A percentile compares a stretch with the other conserved stretches of the same genome.
Conservation (phyloP, 1,140 invertebrate genomes). For the Rhagoletis zephyria region DNA sequence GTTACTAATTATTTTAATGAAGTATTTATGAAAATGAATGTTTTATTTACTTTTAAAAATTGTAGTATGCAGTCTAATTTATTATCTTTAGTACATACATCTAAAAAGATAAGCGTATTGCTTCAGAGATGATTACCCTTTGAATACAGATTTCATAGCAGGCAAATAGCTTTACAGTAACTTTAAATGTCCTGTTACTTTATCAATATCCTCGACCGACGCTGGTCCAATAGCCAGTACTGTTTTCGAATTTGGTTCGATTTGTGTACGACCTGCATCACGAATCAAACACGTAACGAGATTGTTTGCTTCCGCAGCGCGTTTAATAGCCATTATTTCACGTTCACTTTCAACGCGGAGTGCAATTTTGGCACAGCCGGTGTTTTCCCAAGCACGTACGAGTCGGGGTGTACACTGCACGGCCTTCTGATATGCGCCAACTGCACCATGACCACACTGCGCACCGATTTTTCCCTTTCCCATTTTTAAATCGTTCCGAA, state of each 20-base stretch:
- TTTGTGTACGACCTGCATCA: slow-evolving; percentile 93
- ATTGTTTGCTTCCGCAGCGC: slow-evolving; percentile 80
- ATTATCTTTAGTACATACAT: neutral
- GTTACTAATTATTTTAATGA: slow-evolving; percentile 2
- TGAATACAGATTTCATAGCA: too few relatives aligned
- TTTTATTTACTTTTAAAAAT: neutral
- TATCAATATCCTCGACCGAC: slow-evolving; percentile 81
- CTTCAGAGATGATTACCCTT: neutral
- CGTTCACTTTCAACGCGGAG: slow-evolving; percentile 82
- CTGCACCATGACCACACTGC: slow-evolving; percentile 92
- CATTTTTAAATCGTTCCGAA: slow-evolving; percentile 93
- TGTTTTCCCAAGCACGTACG: slow-evolving; percentile 83
- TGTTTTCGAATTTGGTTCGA: slow-evolving; percentile 87
- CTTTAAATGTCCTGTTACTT: slow-evolving; percentile 90
- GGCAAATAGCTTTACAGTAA: slow-evolving; percentile 77
- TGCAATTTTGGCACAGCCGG: slow-evolving; percentile 88
- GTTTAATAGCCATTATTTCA: slow-evolving; percentile 79
- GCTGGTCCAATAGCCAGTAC: slow-evolving; percentile 93
- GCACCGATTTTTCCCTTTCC: slow-evolving; percentile 93
- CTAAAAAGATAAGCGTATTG: slow-evolving; percentile 22
- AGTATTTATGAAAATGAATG: slow-evolving; percentile 6
- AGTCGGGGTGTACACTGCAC: slow-evolving; percentile 77
- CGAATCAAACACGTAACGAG: slow-evolving; percentile 83
- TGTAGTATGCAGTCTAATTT: neutral
- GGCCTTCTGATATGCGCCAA: slow-evolving; percentile 83